Base-by-base conservation (phyloP, 2,113 vertebrate genomes). In the Tetrax tetrax region DNA sequence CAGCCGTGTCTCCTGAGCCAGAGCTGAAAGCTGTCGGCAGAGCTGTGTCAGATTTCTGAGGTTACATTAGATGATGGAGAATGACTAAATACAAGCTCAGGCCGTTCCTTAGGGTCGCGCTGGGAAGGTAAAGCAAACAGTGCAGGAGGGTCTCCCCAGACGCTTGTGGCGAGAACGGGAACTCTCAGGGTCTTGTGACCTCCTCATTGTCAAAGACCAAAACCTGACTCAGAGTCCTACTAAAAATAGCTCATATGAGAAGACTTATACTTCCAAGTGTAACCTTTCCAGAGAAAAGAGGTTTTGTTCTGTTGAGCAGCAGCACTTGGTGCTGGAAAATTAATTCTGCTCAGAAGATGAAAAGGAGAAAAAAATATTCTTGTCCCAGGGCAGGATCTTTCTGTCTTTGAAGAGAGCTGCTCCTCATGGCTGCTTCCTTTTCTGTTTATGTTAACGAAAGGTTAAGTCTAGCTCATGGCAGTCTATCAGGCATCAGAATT, bases 401-500 rank as follows among this genome's bases (percentile, higher is more conserved):
- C 9, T 47, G 56, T 22, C 76, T 93, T 29, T 82, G 86, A 45
- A 27, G 79, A 53, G 48, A 64, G 38, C 89, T 90, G 65, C 66
- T 90, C 27, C 41, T 57, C 18, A 12, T 20, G 29, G 83, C 89
- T 64, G 78, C 72, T 87, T 19, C 1, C 78, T 61, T 35, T 56
- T 51, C 9, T 37, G 64, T 87, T 29, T 43, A 15, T 7, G 7
- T 21, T 56, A 37, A 64, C 21, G 29, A 6, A 74, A 51, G 88
- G 87, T 79, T 11, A 65, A 82, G 76, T 78, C 86, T 83, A 2
- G 80, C 88, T 54, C 2, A 0, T 22, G 37, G 71, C 71, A 72
- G 75, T 80, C 92, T 86, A 56, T 80, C 93, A 92, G 82, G 63
- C 59, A 14, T n/a, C 92, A 61, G 82, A 75, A 14, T 20, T 76